These are phyloP conservation scores for Pterophyllum scalare DNA, from an alignment of 2,113 vertebrate genomes.

Conservation along the genomic window DNA sequence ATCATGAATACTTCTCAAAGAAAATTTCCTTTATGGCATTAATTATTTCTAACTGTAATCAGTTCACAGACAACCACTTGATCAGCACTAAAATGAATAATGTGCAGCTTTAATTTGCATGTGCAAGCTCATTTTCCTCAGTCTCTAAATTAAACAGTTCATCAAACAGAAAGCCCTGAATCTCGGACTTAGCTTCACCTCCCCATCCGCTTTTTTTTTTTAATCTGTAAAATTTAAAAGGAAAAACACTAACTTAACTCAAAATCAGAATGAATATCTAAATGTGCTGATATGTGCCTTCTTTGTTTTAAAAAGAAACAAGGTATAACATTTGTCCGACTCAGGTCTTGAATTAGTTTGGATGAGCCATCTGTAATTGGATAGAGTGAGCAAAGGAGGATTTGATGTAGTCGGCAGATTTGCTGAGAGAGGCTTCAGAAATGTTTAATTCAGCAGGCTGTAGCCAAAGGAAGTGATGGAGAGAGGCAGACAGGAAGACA, in stretches of 20 bases:
- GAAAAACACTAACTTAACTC: not conserved
- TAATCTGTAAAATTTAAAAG: not conserved
- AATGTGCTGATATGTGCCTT: constrained; percentile 32
- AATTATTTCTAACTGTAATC: constrained; percentile 72
- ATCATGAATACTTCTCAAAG: constrained; percentile 52
- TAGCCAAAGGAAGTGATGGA: constrained; percentile 56
- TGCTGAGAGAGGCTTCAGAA: constrained; percentile 44
- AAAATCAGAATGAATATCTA: not conserved
- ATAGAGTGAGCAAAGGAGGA: constrained; percentile 62
- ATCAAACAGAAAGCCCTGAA: constrained; percentile 37
- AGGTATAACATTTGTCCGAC: constrained; percentile 69
- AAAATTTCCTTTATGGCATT: constrained; percentile 62
- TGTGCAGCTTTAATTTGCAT: constrained; percentile 55
- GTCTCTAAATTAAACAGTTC: constrained; percentile 39
- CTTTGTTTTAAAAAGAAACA: constrained; percentile 66
- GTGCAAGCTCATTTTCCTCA: constrained; percentile 48
- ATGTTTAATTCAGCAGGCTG: constrained; percentile 79
- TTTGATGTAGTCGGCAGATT: constrained; percentile 75
- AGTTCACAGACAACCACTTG: constrained; percentile 62
- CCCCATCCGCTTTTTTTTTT: not conserved
- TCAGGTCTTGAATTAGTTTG: constrained; percentile 67
- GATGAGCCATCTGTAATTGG: constrained; percentile 78
- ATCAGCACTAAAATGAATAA: constrained; percentile 65
- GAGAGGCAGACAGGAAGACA: constrained; percentile 54
- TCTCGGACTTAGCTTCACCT: not conserved